Evolutionary conservation across 2,113 vertebrate species (phyloP).

Genomic region (Tichodroma muraria): DNA sequence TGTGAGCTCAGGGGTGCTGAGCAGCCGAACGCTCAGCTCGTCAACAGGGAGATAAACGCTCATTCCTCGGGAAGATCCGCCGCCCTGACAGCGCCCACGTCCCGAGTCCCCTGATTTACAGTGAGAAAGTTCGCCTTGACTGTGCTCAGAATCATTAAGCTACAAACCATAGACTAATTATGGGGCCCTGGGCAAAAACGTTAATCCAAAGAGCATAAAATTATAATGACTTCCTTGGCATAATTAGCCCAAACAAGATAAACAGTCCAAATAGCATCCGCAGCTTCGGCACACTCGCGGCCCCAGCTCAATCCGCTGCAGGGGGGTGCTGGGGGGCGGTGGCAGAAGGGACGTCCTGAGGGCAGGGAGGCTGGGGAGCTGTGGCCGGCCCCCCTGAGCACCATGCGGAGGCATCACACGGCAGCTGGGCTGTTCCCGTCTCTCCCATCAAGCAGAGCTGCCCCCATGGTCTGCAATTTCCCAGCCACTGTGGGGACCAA

Average conservation of each 20-base stretch:
- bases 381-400: neutral
- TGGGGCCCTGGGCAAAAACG: slow-evolving; percentile 40
- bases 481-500: accelerated
- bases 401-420: no score
- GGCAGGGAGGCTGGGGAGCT: neutral
- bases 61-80: neutral
- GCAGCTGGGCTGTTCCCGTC: no score
- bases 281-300: neutral
- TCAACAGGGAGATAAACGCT: neutral
- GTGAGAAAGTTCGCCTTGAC: neutral
- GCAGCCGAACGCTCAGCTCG: neutral
- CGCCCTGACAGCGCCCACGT: neutral
- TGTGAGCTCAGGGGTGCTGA: neutral
- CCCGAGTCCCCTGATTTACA: neutral
- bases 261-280: neutral
- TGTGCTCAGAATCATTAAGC: slow-evolving; percentile 21
- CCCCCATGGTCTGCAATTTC: accelerated
- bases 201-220: slow-evolving; percentile 63
- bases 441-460: no score
- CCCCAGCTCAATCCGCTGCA: neutral
- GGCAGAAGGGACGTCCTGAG: neutral
- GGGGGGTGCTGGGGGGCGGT: neutral
- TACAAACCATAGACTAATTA: slow-evolving; percentile 56
- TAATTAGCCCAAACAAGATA: slow-evolving; percentile 61
- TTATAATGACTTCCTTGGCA: slow-evolving; percentile 53